These are phyloP conservation scores for Magallana gigas DNA, from an alignment of 1,140 invertebrate species.

Conservation along the genomic window DNA sequence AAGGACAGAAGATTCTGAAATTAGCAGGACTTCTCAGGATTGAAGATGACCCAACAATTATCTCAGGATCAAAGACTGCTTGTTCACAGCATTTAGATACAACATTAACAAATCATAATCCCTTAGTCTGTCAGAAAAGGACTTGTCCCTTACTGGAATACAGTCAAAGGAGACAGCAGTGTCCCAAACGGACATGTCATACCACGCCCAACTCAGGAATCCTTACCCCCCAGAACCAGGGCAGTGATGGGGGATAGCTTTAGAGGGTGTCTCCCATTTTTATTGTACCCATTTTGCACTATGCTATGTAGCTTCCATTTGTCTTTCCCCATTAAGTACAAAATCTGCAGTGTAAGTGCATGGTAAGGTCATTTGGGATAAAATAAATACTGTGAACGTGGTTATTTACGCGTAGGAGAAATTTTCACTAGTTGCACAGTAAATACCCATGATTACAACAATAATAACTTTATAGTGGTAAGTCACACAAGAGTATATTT, in stretches of 20 bases:
- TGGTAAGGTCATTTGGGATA: background rate
- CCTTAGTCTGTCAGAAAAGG: background rate
- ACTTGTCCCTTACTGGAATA: constrained; percentile 5
- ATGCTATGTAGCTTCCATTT: background rate
- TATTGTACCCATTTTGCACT: background rate
- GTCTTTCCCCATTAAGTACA: background rate
- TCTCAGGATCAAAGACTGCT: background rate
- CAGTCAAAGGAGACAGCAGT: background rate
- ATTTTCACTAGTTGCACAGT: too few relatives aligned
- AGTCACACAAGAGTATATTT: too few relatives aligned
- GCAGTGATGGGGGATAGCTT: background rate
- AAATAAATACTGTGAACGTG: background rate
- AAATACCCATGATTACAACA: too few relatives aligned
- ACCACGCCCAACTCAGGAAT: background rate
- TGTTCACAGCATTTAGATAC: background rate
- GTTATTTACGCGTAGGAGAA: background rate
- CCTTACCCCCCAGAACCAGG: background rate
- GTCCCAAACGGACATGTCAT: background rate
- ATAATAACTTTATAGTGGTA: too few relatives aligned
- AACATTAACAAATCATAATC: background rate
- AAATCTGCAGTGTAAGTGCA: background rate
- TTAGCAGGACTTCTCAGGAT: background rate
- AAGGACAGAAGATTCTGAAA: constrained; percentile 49
- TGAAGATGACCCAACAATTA: background rate
- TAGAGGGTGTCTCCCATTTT: background rate